Percentiles rank a stretch among this genome's conserved stretches.
These are phyloP conservation scores for Aspidiotus destructor DNA, from an alignment of 2,888 invertebrate species.

Conservation along the genomic window DNA sequence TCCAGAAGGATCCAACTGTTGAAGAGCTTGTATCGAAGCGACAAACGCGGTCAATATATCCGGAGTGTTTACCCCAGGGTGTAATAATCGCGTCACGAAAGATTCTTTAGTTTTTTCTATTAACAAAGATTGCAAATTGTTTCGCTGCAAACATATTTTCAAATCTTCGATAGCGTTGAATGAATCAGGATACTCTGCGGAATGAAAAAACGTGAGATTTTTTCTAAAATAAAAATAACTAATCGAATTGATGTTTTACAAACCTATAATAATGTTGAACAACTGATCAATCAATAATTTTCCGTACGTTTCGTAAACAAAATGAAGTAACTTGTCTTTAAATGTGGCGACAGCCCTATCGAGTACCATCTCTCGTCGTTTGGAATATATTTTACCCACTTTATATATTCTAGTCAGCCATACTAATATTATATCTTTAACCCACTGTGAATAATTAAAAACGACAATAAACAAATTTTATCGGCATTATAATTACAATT, in stretches of 20 bases:
- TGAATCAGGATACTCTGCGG: slow-evolving; percentile 83
- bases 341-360: slow-evolving; percentile 26
- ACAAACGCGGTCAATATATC: slow-evolving; percentile 95
- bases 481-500: not conserved
- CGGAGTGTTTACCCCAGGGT: slow-evolving; percentile 90
- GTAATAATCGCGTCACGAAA: slow-evolving; percentile 74
- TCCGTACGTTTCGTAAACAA: slow-evolving; percentile 80
- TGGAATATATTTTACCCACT: slow-evolving; percentile 26
- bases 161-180: slow-evolving; percentile 86
- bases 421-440: slow-evolving; percentile 27
- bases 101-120: slow-evolving; percentile 70
- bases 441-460: slow-evolving; percentile 15
- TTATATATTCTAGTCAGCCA: slow-evolving; percentile 21
- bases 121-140: slow-evolving; percentile 67
- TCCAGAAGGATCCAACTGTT: slow-evolving; percentile 85
- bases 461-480: not conserved
- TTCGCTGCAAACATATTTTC: slow-evolving; percentile 72
- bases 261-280: slow-evolving; percentile 86
- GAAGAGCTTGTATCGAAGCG: slow-evolving; percentile 83
- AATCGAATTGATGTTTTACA: not conserved
- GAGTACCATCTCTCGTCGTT: slow-evolving; percentile 2
- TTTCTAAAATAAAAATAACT: not conserved
- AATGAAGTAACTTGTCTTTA: slow-evolving; percentile 46
- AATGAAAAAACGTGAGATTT: not conserved
- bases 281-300: slow-evolving; percentile 80